Evolutionary conservation across 2,797 vertebrate species (phyloP).

Genomic region (Spinus pinus): DNA sequence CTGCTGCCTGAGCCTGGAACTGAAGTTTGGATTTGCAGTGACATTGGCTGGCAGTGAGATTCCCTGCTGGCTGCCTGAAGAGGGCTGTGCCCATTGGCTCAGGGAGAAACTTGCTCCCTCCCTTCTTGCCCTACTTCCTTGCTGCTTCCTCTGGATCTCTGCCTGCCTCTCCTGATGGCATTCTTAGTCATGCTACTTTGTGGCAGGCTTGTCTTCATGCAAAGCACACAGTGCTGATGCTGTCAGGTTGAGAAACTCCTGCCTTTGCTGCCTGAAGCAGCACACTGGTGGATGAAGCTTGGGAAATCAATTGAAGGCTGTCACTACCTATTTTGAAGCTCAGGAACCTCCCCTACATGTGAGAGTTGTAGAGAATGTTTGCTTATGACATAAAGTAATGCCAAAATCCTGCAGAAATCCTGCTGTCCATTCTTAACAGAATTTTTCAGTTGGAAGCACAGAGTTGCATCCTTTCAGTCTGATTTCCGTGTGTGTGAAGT

Average conservation of each 20-base stretch:
- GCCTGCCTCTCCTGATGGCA: background rate
- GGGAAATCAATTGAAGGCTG: background rate
- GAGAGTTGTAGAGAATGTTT: background rate
- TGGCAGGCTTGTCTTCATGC: background rate
- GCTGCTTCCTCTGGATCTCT: background rate
- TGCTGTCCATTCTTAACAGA: fast-evolving
- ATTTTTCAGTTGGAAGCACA: background rate
- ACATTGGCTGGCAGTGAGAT: background rate
- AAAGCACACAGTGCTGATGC: background rate
- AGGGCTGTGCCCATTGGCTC: background rate
- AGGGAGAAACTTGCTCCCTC: background rate
- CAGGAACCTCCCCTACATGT: fast-evolving
- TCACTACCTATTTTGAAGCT: background rate
- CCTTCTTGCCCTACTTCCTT: background rate
- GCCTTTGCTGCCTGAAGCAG: background rate
- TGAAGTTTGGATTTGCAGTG: background rate
- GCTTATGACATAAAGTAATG: background rate
- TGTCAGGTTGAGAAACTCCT: background rate
- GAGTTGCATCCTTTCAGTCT: background rate
- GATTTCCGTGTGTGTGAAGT: background rate
- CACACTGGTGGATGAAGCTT: background rate
- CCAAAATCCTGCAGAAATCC: background rate
- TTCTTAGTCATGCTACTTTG: background rate
- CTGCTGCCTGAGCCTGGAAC: background rate
- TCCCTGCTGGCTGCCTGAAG: background rate